These are phyloP conservation scores for Vicugna pacos DNA, from an alignment of 2,113 vertebrate genomes.

Conservation along the genomic window DNA sequence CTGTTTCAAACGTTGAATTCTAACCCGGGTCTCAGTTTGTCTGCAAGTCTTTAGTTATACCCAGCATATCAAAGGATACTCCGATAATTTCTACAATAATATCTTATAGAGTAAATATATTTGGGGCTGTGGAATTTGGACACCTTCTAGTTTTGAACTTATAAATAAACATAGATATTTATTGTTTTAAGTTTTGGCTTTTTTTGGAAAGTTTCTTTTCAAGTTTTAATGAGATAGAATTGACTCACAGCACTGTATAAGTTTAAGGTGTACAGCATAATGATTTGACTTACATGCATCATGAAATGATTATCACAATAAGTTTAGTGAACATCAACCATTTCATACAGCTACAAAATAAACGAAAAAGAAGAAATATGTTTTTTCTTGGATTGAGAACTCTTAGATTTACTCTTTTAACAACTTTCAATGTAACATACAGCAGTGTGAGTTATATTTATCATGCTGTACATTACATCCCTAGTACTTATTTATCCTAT, in stretches of 20 bases:
- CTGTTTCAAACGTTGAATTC: constrained; percentile 26
- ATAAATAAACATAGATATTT: neutral
- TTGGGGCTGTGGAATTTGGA: neutral
- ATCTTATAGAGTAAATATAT: constrained; percentile 45
- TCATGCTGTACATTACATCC: neutral
- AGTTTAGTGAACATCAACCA: neutral
- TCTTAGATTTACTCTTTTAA: neutral
- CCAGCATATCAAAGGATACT: neutral
- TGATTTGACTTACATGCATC: neutral
- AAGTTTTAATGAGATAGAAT: neutral
- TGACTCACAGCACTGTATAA: neutral
- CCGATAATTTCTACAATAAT: constrained; percentile 3
- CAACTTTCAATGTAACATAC: neutral
- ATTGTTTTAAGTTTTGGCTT: constrained; percentile 22
- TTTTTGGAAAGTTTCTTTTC: neutral
- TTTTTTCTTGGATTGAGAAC: neutral
- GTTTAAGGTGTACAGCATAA: neutral
- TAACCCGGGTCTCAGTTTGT: constrained; percentile 41
- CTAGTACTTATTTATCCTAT: neutral
- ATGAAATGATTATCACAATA: neutral
- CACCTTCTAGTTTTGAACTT: neutral
- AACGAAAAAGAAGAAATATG: neutral
- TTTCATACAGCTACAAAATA: neutral
- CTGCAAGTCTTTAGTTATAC: constrained; percentile 32
- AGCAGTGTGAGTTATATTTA: neutral